Evolutionary conservation across 2,797 vertebrate genomes (phyloP).

Genomic region (Lithobates pipiens): DNA sequence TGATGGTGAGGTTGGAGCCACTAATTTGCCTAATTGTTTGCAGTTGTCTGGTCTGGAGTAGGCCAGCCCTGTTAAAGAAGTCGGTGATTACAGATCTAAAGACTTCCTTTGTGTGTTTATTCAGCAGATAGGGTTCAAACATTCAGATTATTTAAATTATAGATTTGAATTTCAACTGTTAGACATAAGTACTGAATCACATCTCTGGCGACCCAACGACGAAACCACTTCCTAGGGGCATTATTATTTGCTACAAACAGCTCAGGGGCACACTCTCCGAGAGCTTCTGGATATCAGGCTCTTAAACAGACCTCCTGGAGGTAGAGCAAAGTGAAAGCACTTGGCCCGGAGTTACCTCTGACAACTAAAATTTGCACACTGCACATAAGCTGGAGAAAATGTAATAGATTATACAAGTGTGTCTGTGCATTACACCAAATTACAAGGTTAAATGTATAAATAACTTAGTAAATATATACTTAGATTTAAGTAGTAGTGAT

Average conservation of each 20-base stretch:
- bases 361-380: neutral
- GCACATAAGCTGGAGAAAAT: neutral
- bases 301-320: slow-evolving; percentile 34
- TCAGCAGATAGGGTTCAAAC: slow-evolving; percentile 95
- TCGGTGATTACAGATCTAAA: slow-evolving; percentile 93
- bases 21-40: slow-evolving; percentile 99
- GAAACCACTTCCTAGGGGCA: slow-evolving; percentile 83
- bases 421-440: neutral
- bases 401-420: neutral
- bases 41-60: slow-evolving; percentile 99
- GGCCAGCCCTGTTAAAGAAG: slow-evolving; percentile 87
- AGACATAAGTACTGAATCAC: slow-evolving; percentile 86
- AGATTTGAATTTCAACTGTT: slow-evolving; percentile 89
- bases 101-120: slow-evolving; percentile 93
- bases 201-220: slow-evolving; percentile 85
- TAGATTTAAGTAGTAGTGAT: neutral
- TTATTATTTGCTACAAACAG: slow-evolving; percentile 85
- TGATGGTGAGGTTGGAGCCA: slow-evolving; percentile 99
- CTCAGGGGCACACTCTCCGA: slow-evolving; percentile 75
- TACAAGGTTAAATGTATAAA: neutral
- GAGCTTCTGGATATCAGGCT: slow-evolving; percentile 37
- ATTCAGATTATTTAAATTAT: slow-evolving; percentile 94
- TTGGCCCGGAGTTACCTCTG: slow-evolving; percentile 9
- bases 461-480: neutral
- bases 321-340: slow-evolving; percentile 23